Evolutionary conservation across 2,113 vertebrate genomes (phyloP).

Genomic region (Apodemus speciosus): DNA sequence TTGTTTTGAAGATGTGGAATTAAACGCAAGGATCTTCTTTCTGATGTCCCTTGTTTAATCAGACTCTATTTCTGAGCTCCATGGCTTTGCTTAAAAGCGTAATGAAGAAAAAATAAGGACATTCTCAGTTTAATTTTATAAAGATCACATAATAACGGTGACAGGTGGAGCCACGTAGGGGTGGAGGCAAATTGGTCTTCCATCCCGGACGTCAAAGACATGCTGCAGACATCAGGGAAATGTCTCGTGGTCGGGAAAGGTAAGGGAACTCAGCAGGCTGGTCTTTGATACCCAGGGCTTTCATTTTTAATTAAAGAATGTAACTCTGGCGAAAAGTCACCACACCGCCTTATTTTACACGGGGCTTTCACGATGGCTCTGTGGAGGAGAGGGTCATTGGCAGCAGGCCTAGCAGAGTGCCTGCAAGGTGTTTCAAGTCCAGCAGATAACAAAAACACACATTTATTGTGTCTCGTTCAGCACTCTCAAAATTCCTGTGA

Average conservation of each 20-base stretch:
- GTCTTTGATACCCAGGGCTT: slow-evolving; percentile 80
- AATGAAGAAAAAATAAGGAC: slow-evolving; percentile 18
- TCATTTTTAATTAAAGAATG: slow-evolving; percentile 82
- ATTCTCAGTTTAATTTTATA: slow-evolving; percentile 71
- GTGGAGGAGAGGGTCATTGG: slow-evolving; percentile 31
- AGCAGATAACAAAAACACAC: slow-evolving; percentile 28
- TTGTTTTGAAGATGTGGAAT: slow-evolving; percentile 36
- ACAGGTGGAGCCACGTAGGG: slow-evolving; percentile 74
- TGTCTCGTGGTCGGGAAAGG: slow-evolving; percentile 74
- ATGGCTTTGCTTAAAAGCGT: slow-evolving; percentile 55
- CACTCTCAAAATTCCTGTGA: not conserved
- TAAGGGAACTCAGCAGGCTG: slow-evolving; percentile 74
- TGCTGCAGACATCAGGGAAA: slow-evolving; percentile 79
- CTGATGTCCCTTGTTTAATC: slow-evolving; percentile 12
- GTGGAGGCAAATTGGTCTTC: slow-evolving; percentile 74
- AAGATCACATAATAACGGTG: slow-evolving; percentile 73
- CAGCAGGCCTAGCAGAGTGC: not conserved
- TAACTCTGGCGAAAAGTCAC: slow-evolving; percentile 72
- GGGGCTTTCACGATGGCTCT: slow-evolving; percentile 55
- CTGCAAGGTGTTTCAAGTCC: slow-evolving; percentile 36
- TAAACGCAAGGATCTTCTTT: slow-evolving; percentile 34
- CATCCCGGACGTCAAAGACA: slow-evolving; percentile 73
- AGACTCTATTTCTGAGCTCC: slow-evolving; percentile 40
- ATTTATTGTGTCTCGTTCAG: not conserved
- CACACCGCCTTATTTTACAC: slow-evolving; percentile 58